These are phyloP conservation scores for Cristatella mucedo DNA, from an alignment of 2,888 invertebrate species.

Conservation along the genomic window DNA sequence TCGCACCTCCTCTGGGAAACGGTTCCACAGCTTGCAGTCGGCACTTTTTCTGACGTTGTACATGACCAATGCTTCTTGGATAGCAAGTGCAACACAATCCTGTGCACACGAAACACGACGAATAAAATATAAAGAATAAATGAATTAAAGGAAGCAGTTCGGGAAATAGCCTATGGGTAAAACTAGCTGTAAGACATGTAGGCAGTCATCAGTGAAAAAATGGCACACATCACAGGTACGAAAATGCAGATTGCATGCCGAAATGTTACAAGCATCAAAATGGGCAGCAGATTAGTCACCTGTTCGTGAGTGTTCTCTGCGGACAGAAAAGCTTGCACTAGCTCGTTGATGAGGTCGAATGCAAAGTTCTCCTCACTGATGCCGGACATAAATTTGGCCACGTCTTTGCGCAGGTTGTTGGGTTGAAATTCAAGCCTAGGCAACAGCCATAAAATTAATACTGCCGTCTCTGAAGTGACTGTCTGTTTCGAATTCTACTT, in stretches of 20 bases:
- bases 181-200: too few species aligned
- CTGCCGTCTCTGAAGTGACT: background rate
- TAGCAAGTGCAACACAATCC: constrained; percentile 40
- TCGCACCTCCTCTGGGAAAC: constrained; percentile 34
- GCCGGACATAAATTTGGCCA: constrained; percentile 23
- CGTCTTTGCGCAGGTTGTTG: constrained; percentile 22
- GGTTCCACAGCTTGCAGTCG: constrained; percentile 29
- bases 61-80: constrained; percentile 40
- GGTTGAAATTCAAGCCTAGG: constrained; percentile 26
- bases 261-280: too few species aligned
- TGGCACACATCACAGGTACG: too few species aligned
- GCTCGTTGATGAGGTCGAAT: constrained; percentile 33
- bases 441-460: too few species aligned
- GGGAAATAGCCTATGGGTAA: background rate
- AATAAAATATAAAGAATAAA: too few species aligned
- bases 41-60: constrained; percentile 25
- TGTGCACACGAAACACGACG: too few species aligned
- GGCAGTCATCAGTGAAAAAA: too few species aligned
- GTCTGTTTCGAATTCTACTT: background rate
- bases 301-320: constrained; percentile 33
- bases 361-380: constrained; percentile 37
- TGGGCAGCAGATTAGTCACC: too few species aligned
- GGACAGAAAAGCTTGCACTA: constrained; percentile 38
- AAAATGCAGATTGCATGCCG: too few species aligned
- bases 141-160: background rate